Evolutionary conservation across 1,140 invertebrate species (phyloP), one percentile per base, ranked within the genome.

Genomic region (Achroia grisella): DNA sequence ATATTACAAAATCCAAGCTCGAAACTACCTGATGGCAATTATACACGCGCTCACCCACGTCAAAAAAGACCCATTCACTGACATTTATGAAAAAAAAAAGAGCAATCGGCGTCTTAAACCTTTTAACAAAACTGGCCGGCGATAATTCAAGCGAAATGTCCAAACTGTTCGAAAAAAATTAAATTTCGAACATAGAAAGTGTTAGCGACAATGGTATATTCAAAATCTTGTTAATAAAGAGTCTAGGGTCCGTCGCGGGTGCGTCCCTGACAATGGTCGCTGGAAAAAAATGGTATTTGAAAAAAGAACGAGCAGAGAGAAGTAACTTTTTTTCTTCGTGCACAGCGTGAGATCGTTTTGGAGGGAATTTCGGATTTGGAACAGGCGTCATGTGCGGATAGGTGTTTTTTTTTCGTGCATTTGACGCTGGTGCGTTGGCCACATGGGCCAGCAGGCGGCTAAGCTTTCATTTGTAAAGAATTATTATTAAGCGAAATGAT

Each of bases 91-190:
- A 73, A 73, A 70, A 71, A 23, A 76, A 79, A 76, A 60, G 65
- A 73, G 61, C 68, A 67, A 70, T 64, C 66, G 64, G 44, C 56
- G 57, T 56, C 69, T 71, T 76, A 75, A 72, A 75, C 68, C 75
- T 76, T 80, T 74, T 78, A 80, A 78, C 75, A 74, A 73, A 76
- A 72, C 73, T 77, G 70, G 68, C 72, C 71, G 67, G 73, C 68
- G 68, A 81, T 83, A 83, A 81, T 76, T 83, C 77, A 83, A 78
- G 79, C 79, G 71, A 83, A 83, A 83, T 83, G 79, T 79, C 79
- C 75, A 79, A 79, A 81, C 70, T 59, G 58, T 28, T 47, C 55
- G 57, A 64, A 74, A 76, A 74, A 75, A 68, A 62, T 62, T 53
- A 60, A 68, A 62, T 72, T 67, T 73, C 61, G 56, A 76, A 74